Evolutionary conservation across 2,888 invertebrate genomes (phyloP).

Genomic region (Seira ritae): DNA sequence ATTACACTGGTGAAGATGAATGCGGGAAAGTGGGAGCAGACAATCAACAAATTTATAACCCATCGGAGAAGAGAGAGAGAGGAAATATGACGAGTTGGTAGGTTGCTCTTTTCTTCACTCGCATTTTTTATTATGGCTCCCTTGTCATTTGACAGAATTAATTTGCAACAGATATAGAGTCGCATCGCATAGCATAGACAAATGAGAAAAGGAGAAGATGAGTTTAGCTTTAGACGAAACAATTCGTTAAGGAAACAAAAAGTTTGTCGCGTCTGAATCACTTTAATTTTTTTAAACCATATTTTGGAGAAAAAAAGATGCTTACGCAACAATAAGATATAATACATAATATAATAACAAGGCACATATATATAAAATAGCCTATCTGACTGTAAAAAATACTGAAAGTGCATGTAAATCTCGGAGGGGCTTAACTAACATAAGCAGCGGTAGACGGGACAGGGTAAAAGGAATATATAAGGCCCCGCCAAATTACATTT

Average conservation of each 20-base stretch:
- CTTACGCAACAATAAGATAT: too few species aligned
- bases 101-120: slow-evolving; percentile 43
- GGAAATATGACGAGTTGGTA: slow-evolving; percentile 61
- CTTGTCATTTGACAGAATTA: slow-evolving; percentile 69
- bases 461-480: too few species aligned
- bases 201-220: slow-evolving; percentile 20
- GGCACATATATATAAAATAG: too few species aligned
- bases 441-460: too few species aligned
- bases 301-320: too few species aligned
- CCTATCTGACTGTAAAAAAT: too few species aligned
- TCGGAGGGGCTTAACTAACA: too few species aligned
- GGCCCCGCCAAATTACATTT: too few species aligned
- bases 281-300: slow-evolving; percentile 30
- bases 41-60: slow-evolving; percentile 73
- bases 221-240: too few species aligned
- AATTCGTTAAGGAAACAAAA: slow-evolving; percentile 32
- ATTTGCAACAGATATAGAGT: slow-evolving; percentile 65
- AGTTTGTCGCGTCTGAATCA: slow-evolving; percentile 50
- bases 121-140: slow-evolving; percentile 55
- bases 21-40: slow-evolving; percentile 34
- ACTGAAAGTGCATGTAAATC: too few species aligned
- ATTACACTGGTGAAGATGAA: neutral
- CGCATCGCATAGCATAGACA: slow-evolving; percentile 2
- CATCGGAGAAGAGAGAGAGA: slow-evolving; percentile 67
- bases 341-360: too few species aligned